Base-by-base conservation (phyloP, 2,888 invertebrate species). In the Eristalinus sepulchralis region DNA sequence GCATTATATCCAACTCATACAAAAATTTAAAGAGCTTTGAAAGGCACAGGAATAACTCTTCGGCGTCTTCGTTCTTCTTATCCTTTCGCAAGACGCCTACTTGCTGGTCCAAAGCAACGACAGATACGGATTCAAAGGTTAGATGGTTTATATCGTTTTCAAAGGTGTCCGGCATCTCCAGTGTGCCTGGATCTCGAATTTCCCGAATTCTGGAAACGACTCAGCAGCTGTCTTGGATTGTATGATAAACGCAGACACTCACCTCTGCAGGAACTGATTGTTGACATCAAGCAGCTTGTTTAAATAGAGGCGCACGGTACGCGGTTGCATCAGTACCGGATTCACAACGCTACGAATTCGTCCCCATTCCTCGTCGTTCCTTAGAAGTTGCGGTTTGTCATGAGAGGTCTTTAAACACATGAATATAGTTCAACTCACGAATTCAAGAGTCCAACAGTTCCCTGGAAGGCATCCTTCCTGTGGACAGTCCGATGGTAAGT, bases 271-370 rank as follows among this genome's bases (percentile, higher is more conserved):
- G 17, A 63, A 63, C 17, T 31, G 31, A 20, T 34, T 34, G 20
- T n/a, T 63, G 34, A 63, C 62, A 5, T 63, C 34, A 1, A 63
- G 34, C 62, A 63, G 90, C 0, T 90, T 91, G 2, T 93, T 92
- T 0, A 93, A 89, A 71, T 94, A 94, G 2, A 93, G 90, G 89
- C 93, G 93, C 0, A 93, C 91, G 27, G 93, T 89, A 89, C 94
- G 94, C 0, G 95, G 94, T 88, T 94, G 93, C 90, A 95, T 91
- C 91, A 96, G 92, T 59, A 95, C 93, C 80, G 95, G 95, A 90
- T 95, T 95, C 0, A 95, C 95, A 84, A 94, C 94, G 0, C 94
- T 94, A 36, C 96, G 93, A 81, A 95, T 93, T 63, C 94, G 93
- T 55, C 94, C 94, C 96, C 96, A 96, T 22, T 33, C 24, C 13